A percentile compares a stretch with the other conserved stretches of the same genome.
Evolutionary conservation across 2,888 invertebrate species (phyloP).

Genomic region (Meloe dianella): DNA sequence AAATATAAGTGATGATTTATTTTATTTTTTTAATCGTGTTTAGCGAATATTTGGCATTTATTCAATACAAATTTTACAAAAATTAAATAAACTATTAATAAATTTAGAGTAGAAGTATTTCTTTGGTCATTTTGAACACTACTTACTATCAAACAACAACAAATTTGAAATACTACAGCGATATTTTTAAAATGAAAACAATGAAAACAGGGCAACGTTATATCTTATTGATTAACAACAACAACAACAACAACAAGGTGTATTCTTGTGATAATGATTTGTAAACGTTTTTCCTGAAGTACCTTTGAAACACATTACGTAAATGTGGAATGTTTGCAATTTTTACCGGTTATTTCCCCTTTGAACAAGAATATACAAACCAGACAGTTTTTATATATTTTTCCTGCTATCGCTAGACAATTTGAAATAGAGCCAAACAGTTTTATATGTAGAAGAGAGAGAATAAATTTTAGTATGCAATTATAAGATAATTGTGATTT

Average conservation of each 20-base stretch:
- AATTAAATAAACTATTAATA: neutral
- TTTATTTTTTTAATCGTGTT: no score
- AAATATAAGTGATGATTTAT: no score
- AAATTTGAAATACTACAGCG: no score
- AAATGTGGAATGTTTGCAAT: neutral
- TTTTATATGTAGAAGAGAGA: no score
- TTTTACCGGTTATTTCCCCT: slow-evolving; percentile 1
- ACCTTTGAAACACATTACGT: no score
- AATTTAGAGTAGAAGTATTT: neutral
- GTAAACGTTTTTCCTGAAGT: no score
- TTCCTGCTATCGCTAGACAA: neutral
- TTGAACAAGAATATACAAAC: neutral
- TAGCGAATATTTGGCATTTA: no score
- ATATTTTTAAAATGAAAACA: no score
- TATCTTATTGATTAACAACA: neutral
- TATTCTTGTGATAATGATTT: neutral
- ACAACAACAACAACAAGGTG: neutral
- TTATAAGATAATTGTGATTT: no score
- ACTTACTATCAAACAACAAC: no score
- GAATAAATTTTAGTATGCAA: no score
- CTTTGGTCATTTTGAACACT: no score
- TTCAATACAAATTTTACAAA: neutral
- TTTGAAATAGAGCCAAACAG: neutral
- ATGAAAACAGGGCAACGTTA: neutral
- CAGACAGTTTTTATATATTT: neutral